Base-by-base conservation (phyloP, 2,113 vertebrate species). In the Stegastes partitus region DNA sequence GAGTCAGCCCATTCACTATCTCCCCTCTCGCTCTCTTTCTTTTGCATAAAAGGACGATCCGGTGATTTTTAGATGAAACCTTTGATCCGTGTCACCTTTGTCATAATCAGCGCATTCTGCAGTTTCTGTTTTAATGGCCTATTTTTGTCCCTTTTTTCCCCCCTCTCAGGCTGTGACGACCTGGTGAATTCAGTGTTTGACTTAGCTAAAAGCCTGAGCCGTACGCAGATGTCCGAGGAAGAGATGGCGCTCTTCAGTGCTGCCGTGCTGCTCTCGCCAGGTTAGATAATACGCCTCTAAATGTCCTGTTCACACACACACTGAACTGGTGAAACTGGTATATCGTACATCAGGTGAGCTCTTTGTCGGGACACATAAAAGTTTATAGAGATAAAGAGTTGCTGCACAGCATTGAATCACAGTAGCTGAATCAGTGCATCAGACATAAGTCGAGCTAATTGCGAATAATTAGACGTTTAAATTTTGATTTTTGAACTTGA, bases 161-260 rank as follows among this genome's bases (percentile, higher is more conserved):
- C 34, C 37, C 2, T 15, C 1, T 3, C 42, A 98, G 97, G 96
- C 69, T 98, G 97, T 14, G 97, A 98, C 0, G 97, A 98, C 68
- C 94, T 98, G 47, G 94, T 97, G 21, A 87, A 59, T 0, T 92
- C 95, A 0, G 62, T 97, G 58, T 97, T 95, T 12, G 97, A 98
- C 86, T 91, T 98, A 44, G 96, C 95, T 18, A 96, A 95, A 91
- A 94, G 92, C 69, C 85, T 97, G 77, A 96, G 95, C 70, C 95
- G 95, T 22, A 87, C 97, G 26, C 96, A 97, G 88, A 95, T 98
- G 58, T 95, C 95, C 0, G 97, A 97, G 0, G 96, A 97, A 54
- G 97, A 97, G 85, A 95, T 97, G 66, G 96, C 96, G 7, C 93
- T 98, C 18, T 97, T 97, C 92, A 96, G 95, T 0, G 96, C 96